Percentiles rank a stretch among this genome's conserved stretches.
Conservation (phyloP, 1,140 invertebrate species). For the Cotesia chilonis region DNA sequence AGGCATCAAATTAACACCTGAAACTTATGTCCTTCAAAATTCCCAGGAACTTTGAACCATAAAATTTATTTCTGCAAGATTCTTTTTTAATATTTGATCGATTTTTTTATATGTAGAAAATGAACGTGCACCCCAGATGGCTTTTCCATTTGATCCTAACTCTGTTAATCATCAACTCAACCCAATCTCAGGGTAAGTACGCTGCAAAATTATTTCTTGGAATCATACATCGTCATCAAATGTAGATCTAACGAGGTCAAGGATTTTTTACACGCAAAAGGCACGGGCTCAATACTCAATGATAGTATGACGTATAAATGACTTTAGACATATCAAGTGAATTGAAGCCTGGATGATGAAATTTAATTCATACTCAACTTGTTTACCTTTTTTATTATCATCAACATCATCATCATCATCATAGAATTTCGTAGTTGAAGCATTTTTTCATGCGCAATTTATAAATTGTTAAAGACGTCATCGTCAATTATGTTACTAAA, state of each 20-base stretch:
- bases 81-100: not conserved
- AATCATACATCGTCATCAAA: slow-evolving; percentile 7
- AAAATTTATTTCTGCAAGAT: too few species aligned
- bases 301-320: not conserved
- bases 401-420: not conserved
- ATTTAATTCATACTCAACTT: not conserved
- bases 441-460: not conserved
- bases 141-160: not conserved
- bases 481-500: too few species aligned
- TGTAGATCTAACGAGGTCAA: slow-evolving; percentile 5
- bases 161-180: slow-evolving; percentile 1
- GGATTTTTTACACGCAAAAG: slow-evolving; percentile 5
- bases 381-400: too few species aligned
- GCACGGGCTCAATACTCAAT: not conserved
- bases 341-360: not conserved
- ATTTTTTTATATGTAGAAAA: slow-evolving; percentile 6
- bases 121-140: not conserved
- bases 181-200: slow-evolving; percentile 27
- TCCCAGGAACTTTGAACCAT: not conserved
- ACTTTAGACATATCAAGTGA: not conserved
- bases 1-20: slow-evolving; percentile 10
- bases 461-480: too few species aligned
- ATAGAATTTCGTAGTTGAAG: not conserved
- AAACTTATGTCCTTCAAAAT: slow-evolving; percentile 9
- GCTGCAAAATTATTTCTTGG: not conserved